phyloP scores from a whole-genome alignment of 1,140 invertebrate species.

The Scaptodrosophila lebanonensis region DNA sequence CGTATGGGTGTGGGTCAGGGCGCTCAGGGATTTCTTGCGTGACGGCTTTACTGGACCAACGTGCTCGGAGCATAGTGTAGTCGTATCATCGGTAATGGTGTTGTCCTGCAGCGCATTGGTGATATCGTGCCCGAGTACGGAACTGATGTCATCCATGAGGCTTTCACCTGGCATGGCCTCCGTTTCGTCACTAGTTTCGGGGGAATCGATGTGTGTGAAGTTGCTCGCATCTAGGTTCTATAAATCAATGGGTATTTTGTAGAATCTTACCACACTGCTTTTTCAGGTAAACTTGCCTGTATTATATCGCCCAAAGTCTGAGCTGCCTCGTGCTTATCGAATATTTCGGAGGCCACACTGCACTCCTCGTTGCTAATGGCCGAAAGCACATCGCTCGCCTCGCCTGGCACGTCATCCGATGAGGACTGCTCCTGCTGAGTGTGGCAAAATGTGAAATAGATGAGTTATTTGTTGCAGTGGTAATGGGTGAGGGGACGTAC shows the following conservation, averaged over 20 bases:
- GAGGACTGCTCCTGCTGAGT: slow-evolving; percentile 65
- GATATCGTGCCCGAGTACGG: slow-evolving; percentile 83
- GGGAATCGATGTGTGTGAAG: slow-evolving; percentile 88
- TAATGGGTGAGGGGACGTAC: slow-evolving; percentile 45
- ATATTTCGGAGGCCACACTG: slow-evolving; percentile 82
- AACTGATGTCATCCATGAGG: slow-evolving; percentile 86
- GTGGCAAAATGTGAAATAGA: background rate
- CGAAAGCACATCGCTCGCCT: slow-evolving; percentile 80
- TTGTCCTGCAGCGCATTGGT: slow-evolving; percentile 82
- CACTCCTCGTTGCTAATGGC: slow-evolving; percentile 84
- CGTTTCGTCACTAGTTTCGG: slow-evolving; percentile 86
- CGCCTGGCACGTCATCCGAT: slow-evolving; percentile 56
- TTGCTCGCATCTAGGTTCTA: slow-evolving; percentile 77
- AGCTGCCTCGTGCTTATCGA: slow-evolving; percentile 76
- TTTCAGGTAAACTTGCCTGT: slow-evolving; percentile 42
- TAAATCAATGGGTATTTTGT: background rate
- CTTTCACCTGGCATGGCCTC: slow-evolving; percentile 86
- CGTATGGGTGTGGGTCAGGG: slow-evolving; percentile 52
- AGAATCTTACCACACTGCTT: background rate
- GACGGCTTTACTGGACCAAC: slow-evolving; percentile 49
- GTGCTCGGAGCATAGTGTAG: slow-evolving; percentile 80
- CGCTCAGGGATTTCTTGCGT: slow-evolving; percentile 55
- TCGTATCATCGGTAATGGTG: slow-evolving; percentile 83
- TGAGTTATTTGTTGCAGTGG: background rate
- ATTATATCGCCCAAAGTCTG: slow-evolving; percentile 68